Evolutionary conservation across 2,113 vertebrate species (phyloP), one percentile per base, ranked within the genome.

Genomic region (Anhinga rufa): DNA sequence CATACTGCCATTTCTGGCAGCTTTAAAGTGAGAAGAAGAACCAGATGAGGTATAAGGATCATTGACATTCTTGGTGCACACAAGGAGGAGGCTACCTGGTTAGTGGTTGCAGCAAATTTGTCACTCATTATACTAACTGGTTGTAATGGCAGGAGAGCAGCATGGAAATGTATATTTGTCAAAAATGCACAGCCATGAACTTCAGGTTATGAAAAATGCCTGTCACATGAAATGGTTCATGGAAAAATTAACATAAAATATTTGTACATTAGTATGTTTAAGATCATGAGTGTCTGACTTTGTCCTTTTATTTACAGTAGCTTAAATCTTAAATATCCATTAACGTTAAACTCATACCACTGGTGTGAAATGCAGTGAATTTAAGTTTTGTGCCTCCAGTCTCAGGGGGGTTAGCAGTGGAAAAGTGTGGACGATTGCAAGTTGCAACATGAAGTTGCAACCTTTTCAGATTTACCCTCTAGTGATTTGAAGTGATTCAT

Each of bases 401-500:
- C 28, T 66, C 58, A 15, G 20, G 5, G 52, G 38, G 12, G 6
- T 64, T 74, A 51, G 29, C 36, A 44, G 18, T 58, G 16, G 48
- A 85, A 87, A 90, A 93, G 16, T 38, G 51, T 82, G 46, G 54
- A 58, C 61, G 22, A 76, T 17, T 91, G 52, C 64, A 92, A 81
- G 71, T 28, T 58, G 18, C 16, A 49, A 55, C 40, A 80, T 5
- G 55, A 95, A 91, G 76, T 57, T 32, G 21, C 76, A 89, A 40
- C 58, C 5, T 90, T 88, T 92, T 64, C 60, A 55, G 46, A 14
- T 55, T 84, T 57, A 38, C 51, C 66, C 51, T 95, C 55, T 9
- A 66, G 76, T 49, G 57, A 90, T 87, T 92, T 89, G 24, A 69
- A 86, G 34, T 76, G 91, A 93, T 94, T 95, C 9, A 76, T 89